Evolutionary conservation across 2,113 vertebrate species (phyloP).

Genomic region (Larimichthys polyactis): DNA sequence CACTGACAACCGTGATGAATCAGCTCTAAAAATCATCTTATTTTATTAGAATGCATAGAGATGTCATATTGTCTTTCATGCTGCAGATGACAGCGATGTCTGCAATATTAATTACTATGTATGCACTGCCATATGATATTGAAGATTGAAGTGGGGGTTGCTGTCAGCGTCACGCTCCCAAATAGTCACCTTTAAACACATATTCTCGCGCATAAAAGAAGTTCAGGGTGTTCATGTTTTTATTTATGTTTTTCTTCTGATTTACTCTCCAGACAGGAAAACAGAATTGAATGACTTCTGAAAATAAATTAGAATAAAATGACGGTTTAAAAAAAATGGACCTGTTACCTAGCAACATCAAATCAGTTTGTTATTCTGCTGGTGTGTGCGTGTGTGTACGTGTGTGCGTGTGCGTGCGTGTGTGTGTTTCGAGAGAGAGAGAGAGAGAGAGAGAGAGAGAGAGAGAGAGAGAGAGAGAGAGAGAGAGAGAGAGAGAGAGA

Average conservation of each 20-base stretch:
- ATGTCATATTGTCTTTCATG: conserved; percentile 64
- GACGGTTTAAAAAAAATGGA: conserved; percentile 57
- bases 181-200: conserved; percentile 37
- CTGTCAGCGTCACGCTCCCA: conserved; percentile 37
- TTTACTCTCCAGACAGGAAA: conserved; percentile 50
- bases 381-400: conserved; percentile 14
- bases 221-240: conserved; percentile 22
- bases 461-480: conserved; percentile 39
- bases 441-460: conserved; percentile 35
- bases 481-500: conserved; percentile 22
- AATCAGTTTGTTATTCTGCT: conserved; percentile 74
- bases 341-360: conserved; percentile 87
- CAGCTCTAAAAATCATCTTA: conserved; percentile 22
- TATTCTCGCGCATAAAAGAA: not conserved
- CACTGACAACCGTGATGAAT: conserved; percentile 50
- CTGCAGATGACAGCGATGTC: conserved; percentile 51
- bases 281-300: conserved; percentile 64
- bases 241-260: conserved; percentile 50
- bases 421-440: conserved; percentile 17
- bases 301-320: conserved; percentile 79
- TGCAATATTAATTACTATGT: conserved; percentile 56
- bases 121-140: conserved; percentile 55
- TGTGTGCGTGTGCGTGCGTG: conserved; percentile 10
- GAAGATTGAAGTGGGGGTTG: conserved; percentile 33
- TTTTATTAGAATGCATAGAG: conserved; percentile 56